Conservation (phyloP, 2,797 vertebrate genomes). For the Melanogrammus aeglefinus region DNA sequence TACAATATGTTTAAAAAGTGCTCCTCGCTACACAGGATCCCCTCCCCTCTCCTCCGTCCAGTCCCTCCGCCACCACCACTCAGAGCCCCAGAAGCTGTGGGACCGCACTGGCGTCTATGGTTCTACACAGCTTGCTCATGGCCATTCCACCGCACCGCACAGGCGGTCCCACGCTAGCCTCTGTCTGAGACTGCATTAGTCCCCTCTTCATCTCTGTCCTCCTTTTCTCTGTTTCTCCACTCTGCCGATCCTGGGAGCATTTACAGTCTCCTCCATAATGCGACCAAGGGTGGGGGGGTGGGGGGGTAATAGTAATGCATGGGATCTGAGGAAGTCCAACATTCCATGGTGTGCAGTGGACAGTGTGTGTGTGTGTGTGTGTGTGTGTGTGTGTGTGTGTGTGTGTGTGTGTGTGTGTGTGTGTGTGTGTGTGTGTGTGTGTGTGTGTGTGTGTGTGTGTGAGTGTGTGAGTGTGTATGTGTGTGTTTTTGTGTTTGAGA, state of each 20-base stretch:
- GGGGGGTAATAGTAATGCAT: background rate
- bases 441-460: no score
- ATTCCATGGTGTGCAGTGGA: background rate
- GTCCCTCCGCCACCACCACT: slow-evolving; percentile 1
- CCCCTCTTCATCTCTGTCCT: slow-evolving; percentile 19
- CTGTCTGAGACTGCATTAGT: slow-evolving; percentile 11
- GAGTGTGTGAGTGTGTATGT: no score
- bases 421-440: background rate
- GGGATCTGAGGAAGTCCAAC: slow-evolving; percentile 3
- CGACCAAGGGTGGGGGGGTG: background rate
- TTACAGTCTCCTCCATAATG: slow-evolving; percentile 37
- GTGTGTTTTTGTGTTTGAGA: no score
- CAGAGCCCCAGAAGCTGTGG: background rate
- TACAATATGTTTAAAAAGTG: background rate
- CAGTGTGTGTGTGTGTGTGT: no score
- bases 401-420: no score
- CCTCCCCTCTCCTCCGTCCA: slow-evolving; percentile 4
- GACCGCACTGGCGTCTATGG: slow-evolving; percentile 2
- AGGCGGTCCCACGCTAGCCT: background rate
- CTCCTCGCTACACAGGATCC: background rate
- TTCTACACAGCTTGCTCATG: background rate
- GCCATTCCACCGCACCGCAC: background rate
- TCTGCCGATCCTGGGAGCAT: slow-evolving; percentile 22
- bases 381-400: no score
- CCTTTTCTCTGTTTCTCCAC: slow-evolving; percentile 18